Evolutionary conservation across 2,113 vertebrate species (phyloP).

Genomic region (Neofelis nebulosa): DNA sequence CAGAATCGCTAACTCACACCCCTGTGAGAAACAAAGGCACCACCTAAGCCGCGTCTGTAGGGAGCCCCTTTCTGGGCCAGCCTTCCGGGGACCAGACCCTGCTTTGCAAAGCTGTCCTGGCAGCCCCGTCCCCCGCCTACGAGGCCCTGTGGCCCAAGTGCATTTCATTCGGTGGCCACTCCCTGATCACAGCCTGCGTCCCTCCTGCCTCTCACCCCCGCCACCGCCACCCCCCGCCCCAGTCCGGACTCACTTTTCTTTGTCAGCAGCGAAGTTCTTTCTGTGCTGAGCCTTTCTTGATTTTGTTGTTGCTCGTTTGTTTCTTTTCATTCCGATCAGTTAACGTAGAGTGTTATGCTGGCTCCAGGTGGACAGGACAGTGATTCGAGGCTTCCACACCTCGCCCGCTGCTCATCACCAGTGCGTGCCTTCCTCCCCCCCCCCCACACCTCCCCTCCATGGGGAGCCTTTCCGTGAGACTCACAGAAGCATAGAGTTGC

Average conservation of each 20-base stretch:
- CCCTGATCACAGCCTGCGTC: background rate
- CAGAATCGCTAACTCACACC: background rate
- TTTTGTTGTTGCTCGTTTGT: background rate
- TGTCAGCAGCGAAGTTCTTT: no score
- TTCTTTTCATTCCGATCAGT: background rate
- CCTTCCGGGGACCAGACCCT: background rate
- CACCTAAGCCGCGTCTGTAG: background rate
- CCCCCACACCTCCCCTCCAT: background rate
- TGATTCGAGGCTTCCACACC: background rate
- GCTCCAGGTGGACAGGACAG: background rate
- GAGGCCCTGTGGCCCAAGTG: background rate
- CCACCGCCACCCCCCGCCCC: rapidly evolving
- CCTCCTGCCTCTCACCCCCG: background rate
- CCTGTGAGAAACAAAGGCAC: background rate
- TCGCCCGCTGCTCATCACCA: background rate
- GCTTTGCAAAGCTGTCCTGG: background rate
- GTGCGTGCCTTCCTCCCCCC: background rate
- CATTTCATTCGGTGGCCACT: rapidly evolving
- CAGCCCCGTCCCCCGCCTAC: rapidly evolving
- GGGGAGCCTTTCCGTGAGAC: background rate
- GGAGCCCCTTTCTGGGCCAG: background rate
- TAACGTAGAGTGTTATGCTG: background rate
- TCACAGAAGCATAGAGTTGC: rapidly evolving
- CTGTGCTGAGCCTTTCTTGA: background rate
- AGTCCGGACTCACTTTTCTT: background rate